Evolutionary conservation across 2,888 invertebrate genomes (phyloP).

Genomic region (Pheosia gnoma): DNA sequence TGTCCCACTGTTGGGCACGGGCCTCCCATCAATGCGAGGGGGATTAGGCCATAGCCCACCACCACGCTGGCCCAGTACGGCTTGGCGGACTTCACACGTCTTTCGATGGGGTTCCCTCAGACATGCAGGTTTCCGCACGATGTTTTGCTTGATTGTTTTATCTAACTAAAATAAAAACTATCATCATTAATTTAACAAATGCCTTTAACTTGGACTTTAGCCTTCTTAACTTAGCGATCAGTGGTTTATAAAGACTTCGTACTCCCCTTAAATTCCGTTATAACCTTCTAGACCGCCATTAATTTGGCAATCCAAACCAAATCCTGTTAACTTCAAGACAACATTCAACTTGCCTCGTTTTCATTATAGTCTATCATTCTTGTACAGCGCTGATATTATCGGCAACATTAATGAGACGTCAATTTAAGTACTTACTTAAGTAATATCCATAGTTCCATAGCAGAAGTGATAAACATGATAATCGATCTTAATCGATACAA

Average conservation of each 20-base stretch:
- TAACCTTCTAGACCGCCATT: conserved; percentile 7
- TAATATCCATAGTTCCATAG: conserved; percentile 13
- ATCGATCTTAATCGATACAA: conserved; percentile 52
- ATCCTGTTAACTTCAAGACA: background rate
- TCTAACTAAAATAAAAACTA: no score
- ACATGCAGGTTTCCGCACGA: no score
- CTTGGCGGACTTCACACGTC: no score
- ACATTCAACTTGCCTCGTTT: background rate
- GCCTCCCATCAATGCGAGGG: no score
- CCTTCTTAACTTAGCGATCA: conserved; percentile 40
- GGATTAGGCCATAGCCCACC: no score
- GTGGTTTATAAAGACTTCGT: conserved; percentile 45
- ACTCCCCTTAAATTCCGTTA: conserved; percentile 42
- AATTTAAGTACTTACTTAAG: conserved; percentile 19
- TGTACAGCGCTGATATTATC: background rate
- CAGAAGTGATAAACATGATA: conserved; percentile 32
- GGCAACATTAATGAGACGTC: background rate
- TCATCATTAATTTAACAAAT: background rate
- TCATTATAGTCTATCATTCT: background rate
- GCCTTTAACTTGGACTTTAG: conserved; percentile 24
- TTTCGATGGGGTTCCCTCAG: no score
- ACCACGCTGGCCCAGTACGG: no score
- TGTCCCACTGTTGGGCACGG: no score
- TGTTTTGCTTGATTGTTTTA: no score
- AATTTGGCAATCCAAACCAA: conserved; percentile 1